These are phyloP conservation scores for Rhagonycha lutea DNA, from an alignment of 2,888 invertebrate genomes.

Conservation along the genomic window DNA sequence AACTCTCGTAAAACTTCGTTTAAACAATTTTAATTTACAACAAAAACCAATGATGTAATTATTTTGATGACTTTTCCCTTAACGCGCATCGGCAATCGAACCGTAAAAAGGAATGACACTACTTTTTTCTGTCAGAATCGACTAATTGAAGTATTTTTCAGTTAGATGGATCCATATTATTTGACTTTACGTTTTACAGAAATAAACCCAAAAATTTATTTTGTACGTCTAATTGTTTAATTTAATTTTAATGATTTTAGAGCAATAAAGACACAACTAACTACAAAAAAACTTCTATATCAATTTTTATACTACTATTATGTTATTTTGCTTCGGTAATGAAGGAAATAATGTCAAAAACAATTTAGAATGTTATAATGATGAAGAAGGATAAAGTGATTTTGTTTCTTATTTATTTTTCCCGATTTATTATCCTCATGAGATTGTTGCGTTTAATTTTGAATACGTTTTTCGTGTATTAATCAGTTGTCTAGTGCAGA, in stretches of 20 bases:
- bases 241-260: too few relatives aligned
- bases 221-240: background rate
- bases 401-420: background rate
- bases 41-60: background rate
- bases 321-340: background rate
- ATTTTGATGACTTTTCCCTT: background rate
- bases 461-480: background rate
- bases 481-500: background rate
- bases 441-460: background rate
- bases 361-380: background rate
- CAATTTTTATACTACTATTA: too few relatives aligned
- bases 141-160: background rate
- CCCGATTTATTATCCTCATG: background rate
- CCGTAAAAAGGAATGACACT: background rate
- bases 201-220: background rate
- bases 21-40: background rate
- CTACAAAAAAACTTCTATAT: too few relatives aligned
- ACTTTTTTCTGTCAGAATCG: background rate
- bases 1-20: background rate
- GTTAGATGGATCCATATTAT: background rate
- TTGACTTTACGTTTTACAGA: background rate
- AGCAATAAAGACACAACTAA: too few relatives aligned
- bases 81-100: background rate
- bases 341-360: background rate
- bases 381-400: background rate